phyloP scores from a whole-genome alignment of 2,888 invertebrate species.

The Frankliniella fusca region DNA sequence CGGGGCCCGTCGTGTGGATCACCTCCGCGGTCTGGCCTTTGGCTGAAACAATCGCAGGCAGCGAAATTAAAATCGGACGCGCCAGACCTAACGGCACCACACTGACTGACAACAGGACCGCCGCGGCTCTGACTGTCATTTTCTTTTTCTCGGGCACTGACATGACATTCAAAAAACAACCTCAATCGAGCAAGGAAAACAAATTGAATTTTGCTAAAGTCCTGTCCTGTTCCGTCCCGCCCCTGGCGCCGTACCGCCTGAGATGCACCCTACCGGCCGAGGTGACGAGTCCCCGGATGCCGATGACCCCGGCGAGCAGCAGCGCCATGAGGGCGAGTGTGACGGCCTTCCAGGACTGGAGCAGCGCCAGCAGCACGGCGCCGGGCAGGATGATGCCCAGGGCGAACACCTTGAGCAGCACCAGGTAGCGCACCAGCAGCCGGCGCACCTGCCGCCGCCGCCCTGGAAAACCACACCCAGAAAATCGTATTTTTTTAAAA shows the following conservation, averaged over 20 bases:
- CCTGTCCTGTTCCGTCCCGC: too few species aligned
- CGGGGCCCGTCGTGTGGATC: background rate
- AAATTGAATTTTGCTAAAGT: too few species aligned
- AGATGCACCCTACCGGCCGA: background rate
- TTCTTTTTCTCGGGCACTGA: too few species aligned
- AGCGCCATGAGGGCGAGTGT: slow-evolving; percentile 53
- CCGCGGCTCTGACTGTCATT: too few species aligned
- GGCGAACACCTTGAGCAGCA: slow-evolving; percentile 63
- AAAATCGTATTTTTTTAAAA: background rate
- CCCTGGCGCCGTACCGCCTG: too few species aligned
- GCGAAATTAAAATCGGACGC: background rate
- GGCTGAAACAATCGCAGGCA: background rate
- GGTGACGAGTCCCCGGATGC: slow-evolving; percentile 49
- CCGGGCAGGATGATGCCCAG: slow-evolving; percentile 60
- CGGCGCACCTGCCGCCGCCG: slow-evolving; percentile 51
- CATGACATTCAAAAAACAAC: too few species aligned
- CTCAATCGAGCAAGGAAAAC: too few species aligned
- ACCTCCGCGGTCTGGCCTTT: slow-evolving; percentile 12
- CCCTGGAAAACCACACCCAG: slow-evolving; percentile 40
- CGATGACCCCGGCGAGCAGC: slow-evolving; percentile 59
- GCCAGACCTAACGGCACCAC: too few species aligned
- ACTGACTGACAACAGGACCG: too few species aligned
- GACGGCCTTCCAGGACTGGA: slow-evolving; percentile 59
- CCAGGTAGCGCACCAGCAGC: slow-evolving; percentile 56
- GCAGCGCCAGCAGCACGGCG: slow-evolving; percentile 63